These are phyloP conservation scores for Agrenia bidenticulata DNA, from an alignment of 2,888 invertebrate genomes.

Conservation along the genomic window DNA sequence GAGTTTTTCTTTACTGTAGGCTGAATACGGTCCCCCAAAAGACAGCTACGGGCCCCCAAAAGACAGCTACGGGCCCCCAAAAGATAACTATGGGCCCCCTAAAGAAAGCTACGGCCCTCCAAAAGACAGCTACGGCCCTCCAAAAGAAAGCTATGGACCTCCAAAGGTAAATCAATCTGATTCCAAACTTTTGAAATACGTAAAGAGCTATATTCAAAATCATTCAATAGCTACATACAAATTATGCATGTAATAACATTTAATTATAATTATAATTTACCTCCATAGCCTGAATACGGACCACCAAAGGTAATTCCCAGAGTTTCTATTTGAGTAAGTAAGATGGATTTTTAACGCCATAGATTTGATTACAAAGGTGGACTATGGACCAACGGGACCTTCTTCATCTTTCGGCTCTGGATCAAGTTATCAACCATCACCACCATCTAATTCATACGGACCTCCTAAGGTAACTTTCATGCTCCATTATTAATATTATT, in stretches of 20 bases:
- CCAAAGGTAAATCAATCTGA: neutral
- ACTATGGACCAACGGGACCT: no score
- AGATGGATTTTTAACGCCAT: no score
- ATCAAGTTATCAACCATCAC: no score
- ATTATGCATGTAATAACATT: no score
- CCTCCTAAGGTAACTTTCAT: neutral
- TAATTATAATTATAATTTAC: no score
- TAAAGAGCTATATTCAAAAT: no score
- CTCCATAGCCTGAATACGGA: neutral
- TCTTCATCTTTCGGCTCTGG: no score
- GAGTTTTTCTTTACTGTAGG: no score
- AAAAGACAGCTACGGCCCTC: constrained; percentile 19
- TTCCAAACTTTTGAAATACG: no score
- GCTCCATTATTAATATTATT: neutral
- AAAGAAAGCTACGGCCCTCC: neutral
- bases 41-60: neutral
- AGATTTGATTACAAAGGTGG: no score
- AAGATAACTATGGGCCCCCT: constrained; percentile 21
- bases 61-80: neutral
- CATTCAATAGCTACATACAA: no score
- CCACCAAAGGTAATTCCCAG: constrained; percentile 1
- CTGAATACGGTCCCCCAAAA: no score
- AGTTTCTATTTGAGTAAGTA: neutral
- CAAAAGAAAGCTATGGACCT: neutral
- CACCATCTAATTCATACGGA: neutral